Evolutionary conservation across 1,140 invertebrate species (phyloP).

Genomic region (Lerema accius): DNA sequence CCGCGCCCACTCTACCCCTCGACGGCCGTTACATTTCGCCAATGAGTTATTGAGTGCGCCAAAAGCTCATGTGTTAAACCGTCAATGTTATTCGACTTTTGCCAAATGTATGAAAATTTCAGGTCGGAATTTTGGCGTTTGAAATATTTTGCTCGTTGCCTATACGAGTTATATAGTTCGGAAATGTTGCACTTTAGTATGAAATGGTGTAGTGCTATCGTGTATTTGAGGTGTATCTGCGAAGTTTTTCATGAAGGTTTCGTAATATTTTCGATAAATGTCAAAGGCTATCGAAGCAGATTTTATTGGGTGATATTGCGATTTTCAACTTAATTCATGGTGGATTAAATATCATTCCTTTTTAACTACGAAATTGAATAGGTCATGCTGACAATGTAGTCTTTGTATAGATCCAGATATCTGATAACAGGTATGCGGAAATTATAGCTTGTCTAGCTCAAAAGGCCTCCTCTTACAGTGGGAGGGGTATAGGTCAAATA

Average conservation of each 20-base stretch:
- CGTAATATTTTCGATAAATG: neutral
- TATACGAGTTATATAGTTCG: constrained; percentile 23
- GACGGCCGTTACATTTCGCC: constrained; percentile 66
- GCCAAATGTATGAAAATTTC: constrained; percentile 28
- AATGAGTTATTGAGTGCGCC: constrained; percentile 80
- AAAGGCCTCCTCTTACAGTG: no score
- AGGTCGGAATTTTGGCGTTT: constrained; percentile 14
- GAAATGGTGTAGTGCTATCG: constrained; percentile 1
- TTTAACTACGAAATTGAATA: no score
- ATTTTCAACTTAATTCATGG: no score
- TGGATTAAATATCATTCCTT: no score
- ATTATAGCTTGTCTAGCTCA: no score
- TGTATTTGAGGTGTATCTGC: neutral
- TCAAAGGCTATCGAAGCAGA: no score
- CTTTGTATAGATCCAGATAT: no score
- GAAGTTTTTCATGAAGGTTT: constrained; percentile 4
- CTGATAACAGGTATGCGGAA: no score
- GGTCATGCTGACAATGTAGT: no score
- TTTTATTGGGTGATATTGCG: no score
- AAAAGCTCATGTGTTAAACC: constrained; percentile 70
- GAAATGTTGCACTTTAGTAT: constrained; percentile 25
- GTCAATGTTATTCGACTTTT: constrained; percentile 46
- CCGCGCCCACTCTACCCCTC: constrained; percentile 58
- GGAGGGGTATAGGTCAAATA: no score
- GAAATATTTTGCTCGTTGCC: constrained; percentile 14